Conservation (phyloP, 2,113 vertebrate species). For the Oncorhynchus kisutch region DNA sequence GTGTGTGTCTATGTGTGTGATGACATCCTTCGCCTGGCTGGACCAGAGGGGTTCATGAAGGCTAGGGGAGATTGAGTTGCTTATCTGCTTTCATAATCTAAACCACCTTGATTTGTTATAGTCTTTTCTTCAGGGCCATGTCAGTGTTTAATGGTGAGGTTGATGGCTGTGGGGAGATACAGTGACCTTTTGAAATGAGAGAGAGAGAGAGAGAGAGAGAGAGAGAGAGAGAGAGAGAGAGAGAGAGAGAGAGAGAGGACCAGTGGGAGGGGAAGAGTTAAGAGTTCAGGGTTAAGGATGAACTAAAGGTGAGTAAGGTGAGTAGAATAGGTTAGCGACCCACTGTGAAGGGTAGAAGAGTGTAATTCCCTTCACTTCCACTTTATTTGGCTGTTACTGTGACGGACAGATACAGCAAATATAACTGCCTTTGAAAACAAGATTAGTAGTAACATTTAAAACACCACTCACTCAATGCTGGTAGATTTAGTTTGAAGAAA, state of each 20-base stretch:
- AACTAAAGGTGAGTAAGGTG: not conserved
- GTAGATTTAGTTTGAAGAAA: too few relatives aligned
- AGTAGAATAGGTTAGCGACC: not conserved
- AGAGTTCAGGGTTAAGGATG: not conserved
- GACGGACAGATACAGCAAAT: not conserved
- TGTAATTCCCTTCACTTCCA: not conserved
- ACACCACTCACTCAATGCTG: too few relatives aligned
- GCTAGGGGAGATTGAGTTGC: not conserved
- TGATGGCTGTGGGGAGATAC: not conserved
- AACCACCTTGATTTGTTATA: not conserved
- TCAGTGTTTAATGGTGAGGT: not conserved
- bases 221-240: not conserved
- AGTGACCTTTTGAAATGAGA: too few relatives aligned
- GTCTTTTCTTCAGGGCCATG: not conserved
- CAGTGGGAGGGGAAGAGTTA: not conserved
- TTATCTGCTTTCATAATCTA: constrained; percentile 1
- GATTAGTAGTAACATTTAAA: too few relatives aligned
- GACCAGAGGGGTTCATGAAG: not conserved
- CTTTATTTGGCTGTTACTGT: not conserved
- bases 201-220: not conserved
- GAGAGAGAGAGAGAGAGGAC: too few relatives aligned
- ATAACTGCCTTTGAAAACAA: not conserved
- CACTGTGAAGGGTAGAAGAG: not conserved
- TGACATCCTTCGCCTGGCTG: too few relatives aligned
- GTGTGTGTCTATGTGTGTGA: not conserved